Percentiles rank a stretch among this genome's conserved stretches.
Conservation (phyloP, 2,888 invertebrate genomes). For the Scaptomyza reducta region DNA sequence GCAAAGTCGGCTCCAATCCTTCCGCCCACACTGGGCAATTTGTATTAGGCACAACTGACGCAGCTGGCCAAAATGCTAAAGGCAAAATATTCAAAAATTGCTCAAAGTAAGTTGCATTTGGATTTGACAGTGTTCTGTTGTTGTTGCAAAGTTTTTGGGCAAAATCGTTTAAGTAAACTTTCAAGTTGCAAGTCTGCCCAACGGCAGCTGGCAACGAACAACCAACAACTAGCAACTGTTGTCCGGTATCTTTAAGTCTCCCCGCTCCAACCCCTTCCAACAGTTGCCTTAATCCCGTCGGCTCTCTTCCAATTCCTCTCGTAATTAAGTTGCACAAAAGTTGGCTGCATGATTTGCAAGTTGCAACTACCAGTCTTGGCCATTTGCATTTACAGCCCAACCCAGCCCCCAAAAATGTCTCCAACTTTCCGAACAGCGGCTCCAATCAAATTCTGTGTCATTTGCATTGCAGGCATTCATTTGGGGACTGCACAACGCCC, state of each 20-base stretch:
- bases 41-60: conserved; percentile 30
- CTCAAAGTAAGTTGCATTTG: conserved; percentile 46
- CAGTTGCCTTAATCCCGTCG: neutral
- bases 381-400: conserved; percentile 12
- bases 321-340: conserved; percentile 74
- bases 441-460: conserved; percentile 42
- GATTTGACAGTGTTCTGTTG: conserved; percentile 28
- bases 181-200: conserved; percentile 43
- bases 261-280: neutral
- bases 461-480: conserved; percentile 21
- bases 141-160: conserved; percentile 55
- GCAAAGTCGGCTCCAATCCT: neutral
- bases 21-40: neutral
- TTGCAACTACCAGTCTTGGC: conserved; percentile 33
- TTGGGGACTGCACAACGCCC: conserved; percentile 4
- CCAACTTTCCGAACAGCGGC: neutral
- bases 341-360: conserved; percentile 64
- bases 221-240: conserved; percentile 14
- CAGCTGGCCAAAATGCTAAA: conserved; percentile 32
- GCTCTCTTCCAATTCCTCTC: conserved; percentile 2
- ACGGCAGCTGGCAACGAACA: conserved; percentile 35
- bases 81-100: conserved; percentile 49
- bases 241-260: conserved; percentile 21
- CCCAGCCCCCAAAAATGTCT: neutral
- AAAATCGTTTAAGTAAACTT: conserved; percentile 71